Percentiles rank a stretch among this genome's conserved stretches.
Conservation (phyloP, 2,113 vertebrate genomes). For the Ifrita kowaldi region DNA sequence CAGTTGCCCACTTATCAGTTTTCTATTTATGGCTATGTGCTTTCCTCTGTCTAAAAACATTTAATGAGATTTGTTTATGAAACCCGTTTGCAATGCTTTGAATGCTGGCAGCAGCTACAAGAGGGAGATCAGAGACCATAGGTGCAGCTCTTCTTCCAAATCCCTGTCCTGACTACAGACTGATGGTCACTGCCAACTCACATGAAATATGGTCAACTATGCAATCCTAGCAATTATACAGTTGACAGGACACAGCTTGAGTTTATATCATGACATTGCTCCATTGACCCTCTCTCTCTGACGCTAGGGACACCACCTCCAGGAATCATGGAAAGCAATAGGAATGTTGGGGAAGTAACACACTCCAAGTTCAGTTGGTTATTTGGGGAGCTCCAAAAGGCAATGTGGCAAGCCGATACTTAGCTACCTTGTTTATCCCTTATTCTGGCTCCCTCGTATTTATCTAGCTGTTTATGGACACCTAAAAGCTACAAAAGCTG, state of each 20-base stretch:
- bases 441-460: constrained; percentile 60
- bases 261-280: not conserved
- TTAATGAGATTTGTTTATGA: constrained; percentile 67
- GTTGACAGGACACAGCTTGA: constrained; percentile 8
- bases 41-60: constrained; percentile 59
- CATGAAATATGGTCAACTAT: constrained; percentile 2
- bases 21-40: constrained; percentile 66
- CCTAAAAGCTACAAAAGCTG: constrained; percentile 72
- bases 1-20: constrained; percentile 61
- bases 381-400: not conserved
- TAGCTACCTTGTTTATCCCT: constrained; percentile 64
- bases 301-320: not conserved
- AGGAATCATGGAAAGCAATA: not conserved
- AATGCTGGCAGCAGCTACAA: constrained; percentile 54
- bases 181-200: not conserved
- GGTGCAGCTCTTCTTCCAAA: constrained; percentile 45
- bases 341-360: not conserved
- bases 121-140: constrained; percentile 42
- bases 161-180: not conserved
- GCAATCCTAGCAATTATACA: not conserved
- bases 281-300: not conserved
- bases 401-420: constrained; percentile 48
- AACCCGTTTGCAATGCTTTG: constrained; percentile 57
- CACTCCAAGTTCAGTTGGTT: not conserved
- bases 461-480: constrained; percentile 75